These are phyloP conservation scores for Tapirus terrestris DNA, from an alignment of 2,113 vertebrate genomes.

Conservation along the genomic window DNA sequence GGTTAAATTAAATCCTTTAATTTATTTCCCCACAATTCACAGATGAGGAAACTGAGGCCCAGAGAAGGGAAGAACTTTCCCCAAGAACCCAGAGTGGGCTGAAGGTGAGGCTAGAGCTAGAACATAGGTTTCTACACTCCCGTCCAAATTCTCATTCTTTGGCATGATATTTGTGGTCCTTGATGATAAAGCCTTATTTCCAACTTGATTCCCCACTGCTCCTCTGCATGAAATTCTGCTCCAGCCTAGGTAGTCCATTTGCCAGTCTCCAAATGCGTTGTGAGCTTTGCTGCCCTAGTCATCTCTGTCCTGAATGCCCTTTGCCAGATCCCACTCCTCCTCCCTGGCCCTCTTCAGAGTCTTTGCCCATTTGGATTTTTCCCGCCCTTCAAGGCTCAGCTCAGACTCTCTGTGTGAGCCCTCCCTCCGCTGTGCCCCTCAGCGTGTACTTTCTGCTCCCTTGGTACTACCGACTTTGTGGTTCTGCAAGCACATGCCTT, in stretches of 20 bases:
- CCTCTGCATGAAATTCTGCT: not conserved
- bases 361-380: not conserved
- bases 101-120: not conserved
- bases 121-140: not conserved
- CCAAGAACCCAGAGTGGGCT: not conserved
- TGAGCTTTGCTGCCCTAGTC: not conserved
- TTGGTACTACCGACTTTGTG: not conserved
- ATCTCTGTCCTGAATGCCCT: not conserved
- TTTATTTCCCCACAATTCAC: not conserved
- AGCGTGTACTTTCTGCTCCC: not conserved
- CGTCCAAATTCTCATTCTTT: not conserved
- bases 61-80: not conserved
- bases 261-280: not conserved
- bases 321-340: fast-evolving
- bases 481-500: not conserved
- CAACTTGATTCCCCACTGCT: not conserved
- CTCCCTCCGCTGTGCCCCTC: not conserved
- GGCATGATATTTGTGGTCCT: not conserved
- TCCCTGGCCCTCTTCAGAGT: not conserved
- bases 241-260: not conserved
- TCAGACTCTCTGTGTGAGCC: not conserved
- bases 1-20: not conserved
- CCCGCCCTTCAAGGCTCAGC: not conserved
- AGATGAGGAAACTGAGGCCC: not conserved
- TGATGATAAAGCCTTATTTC: not conserved